Percentiles rank a stretch among this genome's conserved stretches.
phyloP scores from a whole-genome alignment of 1,140 invertebrate species.

The Drosophila neocordata region DNA sequence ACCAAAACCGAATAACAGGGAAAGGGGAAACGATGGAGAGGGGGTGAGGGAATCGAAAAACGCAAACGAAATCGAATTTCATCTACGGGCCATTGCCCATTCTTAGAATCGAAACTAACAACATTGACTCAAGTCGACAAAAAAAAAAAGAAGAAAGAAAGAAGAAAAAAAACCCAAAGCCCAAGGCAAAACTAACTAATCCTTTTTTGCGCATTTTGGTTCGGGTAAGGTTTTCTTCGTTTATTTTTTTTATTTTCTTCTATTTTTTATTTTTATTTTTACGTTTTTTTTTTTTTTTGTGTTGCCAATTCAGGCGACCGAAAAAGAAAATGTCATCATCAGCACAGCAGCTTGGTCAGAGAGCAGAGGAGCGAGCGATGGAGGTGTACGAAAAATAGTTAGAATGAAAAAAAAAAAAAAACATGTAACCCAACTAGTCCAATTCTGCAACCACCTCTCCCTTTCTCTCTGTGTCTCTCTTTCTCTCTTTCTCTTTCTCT shows the following conservation, averaged over 20 bases:
- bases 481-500: not conserved
- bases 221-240: slow-evolving; percentile 11
- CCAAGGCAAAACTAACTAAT: slow-evolving; percentile 67
- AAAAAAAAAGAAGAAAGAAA: no score
- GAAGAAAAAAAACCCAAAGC: not conserved
- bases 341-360: slow-evolving; percentile 66
- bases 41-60: slow-evolving; percentile 21
- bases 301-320: slow-evolving; percentile 63
- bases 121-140: slow-evolving; percentile 50
- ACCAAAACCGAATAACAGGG: slow-evolving; percentile 19
- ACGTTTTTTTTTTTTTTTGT: slow-evolving; percentile 20
- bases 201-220: slow-evolving; percentile 68
- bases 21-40: slow-evolving; percentile 32
- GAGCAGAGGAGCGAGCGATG: slow-evolving; percentile 3
- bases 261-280: slow-evolving; percentile 2
- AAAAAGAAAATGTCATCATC: slow-evolving; percentile 80
- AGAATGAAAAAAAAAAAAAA: not conserved
- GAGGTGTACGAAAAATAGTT: not conserved
- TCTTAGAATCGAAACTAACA: slow-evolving; percentile 48
- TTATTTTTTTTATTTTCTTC: not conserved
- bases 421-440: slow-evolving; percentile 27
- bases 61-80: slow-evolving; percentile 68
- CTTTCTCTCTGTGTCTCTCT: not conserved
- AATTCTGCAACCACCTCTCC: slow-evolving; percentile 13
- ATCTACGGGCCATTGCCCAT: slow-evolving; percentile 43